Percentiles rank a stretch among this genome's conserved stretches.
These are phyloP conservation scores for Champsocephalus esox DNA, from an alignment of 2,797 vertebrate species.

Conservation along the genomic window DNA sequence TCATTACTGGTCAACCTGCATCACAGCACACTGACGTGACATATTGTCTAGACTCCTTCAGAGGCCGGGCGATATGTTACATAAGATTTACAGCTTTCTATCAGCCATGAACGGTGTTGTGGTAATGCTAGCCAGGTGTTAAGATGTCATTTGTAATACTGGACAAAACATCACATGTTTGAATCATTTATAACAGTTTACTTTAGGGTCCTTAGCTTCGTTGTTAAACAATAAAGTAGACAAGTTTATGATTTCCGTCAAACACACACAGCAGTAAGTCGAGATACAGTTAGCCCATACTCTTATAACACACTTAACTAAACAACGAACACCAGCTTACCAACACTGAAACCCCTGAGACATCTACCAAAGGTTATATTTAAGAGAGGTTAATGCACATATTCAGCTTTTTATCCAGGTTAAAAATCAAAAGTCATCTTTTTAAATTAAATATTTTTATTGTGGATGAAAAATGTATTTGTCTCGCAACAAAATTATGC, in stretches of 20 bases:
- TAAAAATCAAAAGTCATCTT: not conserved
- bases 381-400: not conserved
- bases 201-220: slow-evolving; percentile 4
- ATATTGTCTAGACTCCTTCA: slow-evolving; percentile 54
- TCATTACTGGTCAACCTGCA: slow-evolving; percentile 57
- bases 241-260: not conserved
- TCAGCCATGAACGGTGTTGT: not conserved
- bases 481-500: slow-evolving; percentile 3
- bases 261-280: not conserved
- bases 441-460: slow-evolving; percentile 9
- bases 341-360: not conserved
- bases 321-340: not conserved
- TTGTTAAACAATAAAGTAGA: slow-evolving; percentile 17
- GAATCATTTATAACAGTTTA: not conserved
- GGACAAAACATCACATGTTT: not conserved
- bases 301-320: not conserved
- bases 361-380: not conserved
- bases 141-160: not conserved
- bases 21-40: slow-evolving; percentile 57
- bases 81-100: not conserved
- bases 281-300: not conserved
- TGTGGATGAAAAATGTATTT: slow-evolving; percentile 13
- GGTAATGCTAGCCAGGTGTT: not conserved
- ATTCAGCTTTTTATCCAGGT: not conserved
- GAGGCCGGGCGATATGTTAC: slow-evolving; percentile 48